Evolutionary conservation across 2,888 invertebrate species (phyloP).

Genomic region (Drosophila nr. perissopoda): DNA sequence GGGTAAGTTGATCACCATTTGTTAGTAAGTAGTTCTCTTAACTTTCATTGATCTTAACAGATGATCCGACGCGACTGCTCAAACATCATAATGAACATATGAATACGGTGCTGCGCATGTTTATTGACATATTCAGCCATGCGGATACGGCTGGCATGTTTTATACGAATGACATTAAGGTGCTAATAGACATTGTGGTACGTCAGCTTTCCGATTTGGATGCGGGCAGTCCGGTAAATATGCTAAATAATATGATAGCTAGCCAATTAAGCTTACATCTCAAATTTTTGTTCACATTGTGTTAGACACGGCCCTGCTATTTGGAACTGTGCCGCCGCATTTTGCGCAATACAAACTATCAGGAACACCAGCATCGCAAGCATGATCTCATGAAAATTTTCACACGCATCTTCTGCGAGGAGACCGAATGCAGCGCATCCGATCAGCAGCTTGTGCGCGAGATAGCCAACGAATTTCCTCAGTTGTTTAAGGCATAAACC

Average conservation of each 20-base stretch:
- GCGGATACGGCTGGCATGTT: constrained; percentile 93
- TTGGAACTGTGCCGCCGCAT: constrained; percentile 92
- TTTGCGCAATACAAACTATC: constrained; percentile 92
- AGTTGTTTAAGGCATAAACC: constrained; percentile 88
- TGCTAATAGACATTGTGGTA: constrained; percentile 96
- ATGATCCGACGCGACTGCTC: constrained; percentile 94
- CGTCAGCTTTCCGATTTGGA: constrained; percentile 95
- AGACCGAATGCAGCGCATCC: constrained; percentile 89
- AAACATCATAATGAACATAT: constrained; percentile 91
- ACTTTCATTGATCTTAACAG: constrained; percentile 86
- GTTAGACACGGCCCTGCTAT: constrained; percentile 91
- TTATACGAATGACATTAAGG: constrained; percentile 97
- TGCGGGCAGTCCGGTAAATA: constrained; percentile 91
- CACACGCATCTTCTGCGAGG: constrained; percentile 94
- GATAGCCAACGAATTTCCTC: constrained; percentile 94
- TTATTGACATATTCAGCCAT: constrained; percentile 93
- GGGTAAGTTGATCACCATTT: constrained; percentile 86
- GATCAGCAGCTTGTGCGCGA: constrained; percentile 92
- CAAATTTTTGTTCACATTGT: neutral
- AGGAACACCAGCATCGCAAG: constrained; percentile 91
- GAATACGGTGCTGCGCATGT: constrained; percentile 95
- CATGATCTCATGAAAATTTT: constrained; percentile 94
- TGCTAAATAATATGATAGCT: neutral
- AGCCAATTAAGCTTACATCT: neutral
- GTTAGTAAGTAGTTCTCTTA: too few relatives aligned